Conservation (phyloP, 2,888 invertebrate genomes). For the Crioceris asparagi region DNA sequence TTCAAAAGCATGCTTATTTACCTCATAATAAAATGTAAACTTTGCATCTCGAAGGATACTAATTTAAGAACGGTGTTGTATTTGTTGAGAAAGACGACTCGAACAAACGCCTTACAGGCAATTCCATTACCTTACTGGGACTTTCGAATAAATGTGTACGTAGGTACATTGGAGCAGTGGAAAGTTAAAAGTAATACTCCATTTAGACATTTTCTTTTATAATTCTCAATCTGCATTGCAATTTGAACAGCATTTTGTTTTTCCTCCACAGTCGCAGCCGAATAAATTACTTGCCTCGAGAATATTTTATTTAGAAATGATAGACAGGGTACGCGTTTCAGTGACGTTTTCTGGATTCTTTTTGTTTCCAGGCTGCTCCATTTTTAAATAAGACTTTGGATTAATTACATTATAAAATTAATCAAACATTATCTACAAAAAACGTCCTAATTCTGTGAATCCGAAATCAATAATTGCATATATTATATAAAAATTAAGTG, state of each 20-base stretch:
- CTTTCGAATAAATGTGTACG: constrained; percentile 17
- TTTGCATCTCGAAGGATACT: constrained; percentile 30
- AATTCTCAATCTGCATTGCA: constrained; percentile 15
- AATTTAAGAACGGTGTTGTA: constrained; percentile 31
- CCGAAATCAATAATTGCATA: no score
- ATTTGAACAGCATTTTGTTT: constrained; percentile 15
- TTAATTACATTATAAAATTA: no score
- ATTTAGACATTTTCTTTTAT: constrained; percentile 12
- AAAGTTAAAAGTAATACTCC: constrained; percentile 17
- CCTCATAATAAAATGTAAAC: constrained; percentile 28
- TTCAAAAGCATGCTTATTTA: constrained; percentile 6
- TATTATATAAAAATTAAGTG: no score
- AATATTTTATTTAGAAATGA: no score
- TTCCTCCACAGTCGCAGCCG: constrained; percentile 2
- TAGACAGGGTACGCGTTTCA: no score
- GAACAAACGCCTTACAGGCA: constrained; percentile 49
- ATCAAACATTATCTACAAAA: no score
- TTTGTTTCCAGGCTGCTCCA: no score
- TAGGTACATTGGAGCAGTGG: no score
- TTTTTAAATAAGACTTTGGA: no score
- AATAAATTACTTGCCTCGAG: constrained; percentile 5
- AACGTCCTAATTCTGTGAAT: no score
- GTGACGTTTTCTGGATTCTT: no score
- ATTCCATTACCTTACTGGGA: constrained; percentile 43
- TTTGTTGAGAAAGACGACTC: constrained; percentile 34